These are phyloP conservation scores for Bos indicus DNA, from an alignment of 2,113 vertebrate genomes.

Conservation along the genomic window DNA sequence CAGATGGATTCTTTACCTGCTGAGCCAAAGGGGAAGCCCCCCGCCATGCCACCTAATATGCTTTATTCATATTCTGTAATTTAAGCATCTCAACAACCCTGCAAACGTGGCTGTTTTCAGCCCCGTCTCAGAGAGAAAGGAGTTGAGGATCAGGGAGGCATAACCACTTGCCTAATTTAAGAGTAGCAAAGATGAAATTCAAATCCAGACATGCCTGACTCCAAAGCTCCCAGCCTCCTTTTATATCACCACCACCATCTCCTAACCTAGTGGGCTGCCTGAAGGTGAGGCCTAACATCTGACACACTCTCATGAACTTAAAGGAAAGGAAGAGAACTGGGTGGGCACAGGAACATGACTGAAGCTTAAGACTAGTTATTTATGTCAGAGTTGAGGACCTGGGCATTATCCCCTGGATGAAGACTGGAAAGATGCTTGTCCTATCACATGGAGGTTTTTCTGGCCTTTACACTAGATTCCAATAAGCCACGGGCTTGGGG, in stretches of 20 bases:
- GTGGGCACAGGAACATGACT: neutral
- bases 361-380: neutral
- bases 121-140: neutral
- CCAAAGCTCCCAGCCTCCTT: neutral
- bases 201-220: neutral
- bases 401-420: neutral
- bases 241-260: neutral
- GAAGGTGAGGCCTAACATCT: neutral
- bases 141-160: neutral
- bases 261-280: neutral
- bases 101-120: neutral
- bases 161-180: neutral
- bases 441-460: neutral
- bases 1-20: neutral
- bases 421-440: neutral
- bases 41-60: neutral
- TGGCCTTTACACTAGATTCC: neutral
- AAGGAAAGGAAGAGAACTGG: neutral
- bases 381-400: neutral
- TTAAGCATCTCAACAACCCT: neutral
- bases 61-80: neutral
- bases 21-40: neutral
- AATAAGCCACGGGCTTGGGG: neutral
- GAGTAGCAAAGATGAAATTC: neutral
- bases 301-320: neutral